phyloP scores from a whole-genome alignment of 2,888 invertebrate species.

The Coenonympha glycerion region DNA sequence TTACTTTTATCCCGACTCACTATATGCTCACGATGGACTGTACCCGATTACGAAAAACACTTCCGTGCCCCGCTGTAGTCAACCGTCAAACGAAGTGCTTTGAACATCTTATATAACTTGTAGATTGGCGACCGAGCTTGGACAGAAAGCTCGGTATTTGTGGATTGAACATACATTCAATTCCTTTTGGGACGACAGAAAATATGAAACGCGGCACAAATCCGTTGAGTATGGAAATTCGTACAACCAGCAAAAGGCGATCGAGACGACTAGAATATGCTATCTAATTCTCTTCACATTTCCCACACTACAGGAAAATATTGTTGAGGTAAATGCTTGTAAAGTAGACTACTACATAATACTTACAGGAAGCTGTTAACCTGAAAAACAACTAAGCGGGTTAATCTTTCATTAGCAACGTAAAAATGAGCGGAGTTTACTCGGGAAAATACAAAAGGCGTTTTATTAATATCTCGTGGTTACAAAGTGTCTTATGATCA shows the following conservation, averaged over 20 bases:
- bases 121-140: too few species aligned
- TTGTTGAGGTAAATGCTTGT: neutral
- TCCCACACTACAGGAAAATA: neutral
- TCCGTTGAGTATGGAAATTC: too few species aligned
- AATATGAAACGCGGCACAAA: too few species aligned
- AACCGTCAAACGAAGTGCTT: too few species aligned
- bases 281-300: neutral
- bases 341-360: constrained; percentile 4
- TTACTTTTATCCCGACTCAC: too few species aligned
- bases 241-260: neutral
- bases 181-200: too few species aligned
- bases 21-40: too few species aligned
- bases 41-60: too few species aligned
- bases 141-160: too few species aligned
- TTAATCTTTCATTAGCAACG: constrained; percentile 9
- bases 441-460: constrained; percentile 6
- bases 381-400: constrained; percentile 7
- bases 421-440: constrained; percentile 3
- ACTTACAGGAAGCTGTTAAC: constrained; percentile 3
- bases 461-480: constrained; percentile 2
- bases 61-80: too few species aligned
- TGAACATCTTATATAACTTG: too few species aligned
- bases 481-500: constrained; percentile 1
- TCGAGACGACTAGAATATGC: neutral
- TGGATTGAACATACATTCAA: too few species aligned